A percentile compares a stretch with the other conserved stretches of the same genome.
phyloP scores from a whole-genome alignment of 1,140 invertebrate species.

The Megathymus violae region DNA sequence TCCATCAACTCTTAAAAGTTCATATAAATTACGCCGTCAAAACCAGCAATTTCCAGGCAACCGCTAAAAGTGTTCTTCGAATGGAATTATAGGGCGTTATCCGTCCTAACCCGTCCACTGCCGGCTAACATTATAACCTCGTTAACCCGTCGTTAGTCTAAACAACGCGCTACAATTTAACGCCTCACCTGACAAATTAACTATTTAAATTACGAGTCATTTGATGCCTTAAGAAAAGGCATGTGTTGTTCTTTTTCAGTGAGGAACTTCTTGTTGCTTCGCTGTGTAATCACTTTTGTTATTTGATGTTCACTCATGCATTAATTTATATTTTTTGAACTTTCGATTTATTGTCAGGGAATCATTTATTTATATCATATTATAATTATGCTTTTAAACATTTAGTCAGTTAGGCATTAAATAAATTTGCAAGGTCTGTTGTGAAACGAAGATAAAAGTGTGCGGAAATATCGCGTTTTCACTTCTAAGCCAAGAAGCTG shows the following conservation, averaged over 20 bases:
- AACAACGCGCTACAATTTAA: slow-evolving; percentile 46
- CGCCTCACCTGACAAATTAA: slow-evolving; percentile 47
- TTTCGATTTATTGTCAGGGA: no score
- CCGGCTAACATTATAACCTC: slow-evolving; percentile 41
- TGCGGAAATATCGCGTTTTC: no score
- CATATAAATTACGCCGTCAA: slow-evolving; percentile 13
- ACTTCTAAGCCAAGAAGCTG: no score
- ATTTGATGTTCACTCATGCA: neutral
- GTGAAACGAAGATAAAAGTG: no score
- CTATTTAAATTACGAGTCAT: slow-evolving; percentile 43
- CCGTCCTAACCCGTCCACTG: slow-evolving; percentile 19
- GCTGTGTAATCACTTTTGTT: neutral
- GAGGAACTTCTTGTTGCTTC: neutral
- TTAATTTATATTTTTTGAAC: no score
- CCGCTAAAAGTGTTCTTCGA: slow-evolving; percentile 16
- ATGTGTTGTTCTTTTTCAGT: slow-evolving; percentile 13
- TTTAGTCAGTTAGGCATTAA: no score
- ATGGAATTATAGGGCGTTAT: slow-evolving; percentile 2
- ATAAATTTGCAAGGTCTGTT: no score
- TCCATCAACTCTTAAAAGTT: neutral
- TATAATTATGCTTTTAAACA: no score
- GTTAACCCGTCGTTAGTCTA: slow-evolving; percentile 48
- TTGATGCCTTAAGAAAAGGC: slow-evolving; percentile 30
- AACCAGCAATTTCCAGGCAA: slow-evolving; percentile 17
- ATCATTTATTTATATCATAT: no score